A percentile compares a stretch with the other conserved stretches of the same genome.
Evolutionary conservation across 37 sponge, comb jelly and placozoan genomes (phyloP).

Genomic region (Axinella damicornis): DNA sequence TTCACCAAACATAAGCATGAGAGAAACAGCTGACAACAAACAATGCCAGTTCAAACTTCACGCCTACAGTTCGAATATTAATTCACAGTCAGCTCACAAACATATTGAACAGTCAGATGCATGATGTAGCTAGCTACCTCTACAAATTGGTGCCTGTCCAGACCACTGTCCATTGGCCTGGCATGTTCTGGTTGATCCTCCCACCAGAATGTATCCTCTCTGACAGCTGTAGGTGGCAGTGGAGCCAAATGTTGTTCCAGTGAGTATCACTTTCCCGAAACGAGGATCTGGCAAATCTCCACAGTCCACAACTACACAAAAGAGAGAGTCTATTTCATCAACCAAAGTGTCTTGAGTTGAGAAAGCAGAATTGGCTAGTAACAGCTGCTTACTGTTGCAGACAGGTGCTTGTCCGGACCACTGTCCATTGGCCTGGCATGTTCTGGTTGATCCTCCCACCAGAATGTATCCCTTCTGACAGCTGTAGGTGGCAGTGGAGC

Average conservation of each 20-base stretch:
- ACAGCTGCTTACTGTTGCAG: constrained; percentile 32
- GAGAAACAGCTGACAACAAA: no score
- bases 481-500: constrained; percentile 47
- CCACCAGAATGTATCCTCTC: constrained; percentile 8
- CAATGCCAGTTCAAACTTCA: no score
- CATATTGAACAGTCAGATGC: no score
- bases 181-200: constrained; percentile 4
- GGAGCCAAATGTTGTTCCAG: not conserved
- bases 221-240: constrained; percentile 13
- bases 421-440: constrained; percentile 43
- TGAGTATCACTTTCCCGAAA: constrained; percentile 4
- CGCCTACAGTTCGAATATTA: no score
- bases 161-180: constrained; percentile 36
- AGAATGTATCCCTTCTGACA: constrained; percentile 50
- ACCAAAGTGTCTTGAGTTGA: no score
- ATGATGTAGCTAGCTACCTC: no score
- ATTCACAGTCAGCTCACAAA: no score
- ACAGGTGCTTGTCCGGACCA: constrained; percentile 45
- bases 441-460: constrained; percentile 12
- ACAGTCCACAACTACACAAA: no score
- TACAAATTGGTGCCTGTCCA: constrained; percentile 43
- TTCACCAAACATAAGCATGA: no score
- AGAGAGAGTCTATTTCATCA: no score
- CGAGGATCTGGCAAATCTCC: not conserved
- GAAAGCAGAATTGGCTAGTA: no score